These are phyloP conservation scores for Silurus lanzhouensis DNA, from an alignment of 2,797 vertebrate genomes.

Conservation along the genomic window DNA sequence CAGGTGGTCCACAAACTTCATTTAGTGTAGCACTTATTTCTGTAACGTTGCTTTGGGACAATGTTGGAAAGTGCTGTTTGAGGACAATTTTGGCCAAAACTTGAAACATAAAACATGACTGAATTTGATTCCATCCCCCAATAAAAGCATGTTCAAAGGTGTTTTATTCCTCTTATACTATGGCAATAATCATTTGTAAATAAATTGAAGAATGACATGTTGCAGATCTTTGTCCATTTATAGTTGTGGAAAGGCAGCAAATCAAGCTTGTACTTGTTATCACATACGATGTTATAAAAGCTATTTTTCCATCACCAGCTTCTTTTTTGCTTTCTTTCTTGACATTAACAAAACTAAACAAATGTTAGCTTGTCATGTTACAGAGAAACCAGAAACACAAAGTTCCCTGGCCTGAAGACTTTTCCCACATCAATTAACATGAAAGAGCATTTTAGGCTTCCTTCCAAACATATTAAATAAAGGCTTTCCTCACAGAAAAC, in stretches of 20 bases:
- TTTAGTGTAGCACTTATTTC: too few relatives aligned
- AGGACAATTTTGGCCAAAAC: too few relatives aligned
- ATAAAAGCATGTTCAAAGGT: not conserved
- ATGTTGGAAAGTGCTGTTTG: too few relatives aligned
- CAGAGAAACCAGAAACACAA: not conserved
- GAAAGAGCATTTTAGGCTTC: not conserved
- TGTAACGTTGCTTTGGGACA: too few relatives aligned
- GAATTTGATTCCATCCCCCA: too few relatives aligned
- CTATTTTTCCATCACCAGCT: not conserved
- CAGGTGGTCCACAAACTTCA: too few relatives aligned
- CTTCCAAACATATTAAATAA: not conserved
- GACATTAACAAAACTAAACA: not conserved
- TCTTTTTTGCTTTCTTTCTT: not conserved
- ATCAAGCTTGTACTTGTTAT: not conserved
- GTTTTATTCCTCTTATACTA: not conserved
- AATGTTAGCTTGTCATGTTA: not conserved
- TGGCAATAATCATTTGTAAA: not conserved
- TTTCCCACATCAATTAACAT: not conserved
- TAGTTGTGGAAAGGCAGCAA: not conserved
- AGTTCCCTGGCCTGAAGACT: not conserved
- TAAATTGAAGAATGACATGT: not conserved
- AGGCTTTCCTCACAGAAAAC: not conserved
- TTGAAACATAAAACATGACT: too few relatives aligned
- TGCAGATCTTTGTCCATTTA: not conserved
- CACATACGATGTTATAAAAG: not conserved